phyloP scores from a whole-genome alignment of 23 tunicate genomes.

The Diplosoma virens region DNA sequence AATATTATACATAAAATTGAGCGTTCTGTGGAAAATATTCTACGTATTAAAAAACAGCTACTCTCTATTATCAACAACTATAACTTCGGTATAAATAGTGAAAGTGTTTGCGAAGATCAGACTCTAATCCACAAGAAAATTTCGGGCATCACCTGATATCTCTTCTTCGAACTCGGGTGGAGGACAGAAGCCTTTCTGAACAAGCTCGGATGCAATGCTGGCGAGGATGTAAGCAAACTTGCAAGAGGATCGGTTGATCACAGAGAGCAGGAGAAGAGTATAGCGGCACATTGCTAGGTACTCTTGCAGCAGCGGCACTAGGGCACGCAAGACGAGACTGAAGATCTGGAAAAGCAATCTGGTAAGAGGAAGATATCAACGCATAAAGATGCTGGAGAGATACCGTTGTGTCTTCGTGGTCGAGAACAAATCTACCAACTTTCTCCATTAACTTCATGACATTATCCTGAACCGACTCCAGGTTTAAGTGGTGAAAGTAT shows the following conservation, averaged over 20 bases:
- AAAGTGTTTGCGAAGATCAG: too few relatives aligned
- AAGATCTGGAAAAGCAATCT: conserved; percentile 15
- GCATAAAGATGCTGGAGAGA: too few relatives aligned
- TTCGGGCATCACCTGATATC: conserved; percentile 50
- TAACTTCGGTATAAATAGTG: too few relatives aligned
- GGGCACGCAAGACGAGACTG: neutral
- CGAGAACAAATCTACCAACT: too few relatives aligned
- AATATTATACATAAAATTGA: too few relatives aligned
- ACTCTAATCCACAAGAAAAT: too few relatives aligned
- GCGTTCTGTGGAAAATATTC: too few relatives aligned
- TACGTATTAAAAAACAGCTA: too few relatives aligned
- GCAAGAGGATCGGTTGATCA: conserved; percentile 42
- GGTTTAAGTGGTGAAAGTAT: conserved; percentile 5
- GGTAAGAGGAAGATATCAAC: too few relatives aligned
- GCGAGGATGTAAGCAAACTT: conserved; percentile 36
- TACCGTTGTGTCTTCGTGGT: too few relatives aligned
- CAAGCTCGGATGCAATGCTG: conserved; percentile 39
- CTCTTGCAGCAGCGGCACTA: conserved; percentile 20
- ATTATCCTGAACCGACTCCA: neutral
- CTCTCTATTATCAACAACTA: too few relatives aligned
- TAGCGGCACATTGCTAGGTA: neutral
- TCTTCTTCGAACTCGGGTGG: conserved; percentile 69
- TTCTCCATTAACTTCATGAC: neutral
- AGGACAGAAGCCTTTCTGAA: conserved; percentile 67
- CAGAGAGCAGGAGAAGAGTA: neutral